phyloP scores from a whole-genome alignment of 2,888 invertebrate genomes.

The Calameuta pallipes region DNA sequence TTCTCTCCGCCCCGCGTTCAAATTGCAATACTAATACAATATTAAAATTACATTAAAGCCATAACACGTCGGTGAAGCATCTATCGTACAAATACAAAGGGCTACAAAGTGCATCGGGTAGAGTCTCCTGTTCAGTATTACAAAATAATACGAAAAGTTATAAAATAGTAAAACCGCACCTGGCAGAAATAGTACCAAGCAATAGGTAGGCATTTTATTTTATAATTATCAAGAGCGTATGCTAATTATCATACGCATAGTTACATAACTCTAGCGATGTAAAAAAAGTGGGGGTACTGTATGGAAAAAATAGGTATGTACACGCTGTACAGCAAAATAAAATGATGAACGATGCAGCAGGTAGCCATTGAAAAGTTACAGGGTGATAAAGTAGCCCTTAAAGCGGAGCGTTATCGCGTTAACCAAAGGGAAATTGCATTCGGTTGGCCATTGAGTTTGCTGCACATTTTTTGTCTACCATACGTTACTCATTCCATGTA shows the following conservation, averaged over 20 bases:
- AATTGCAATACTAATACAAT: not conserved
- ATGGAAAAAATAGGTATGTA: not conserved
- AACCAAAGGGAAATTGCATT: not conserved
- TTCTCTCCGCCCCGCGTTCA: no score
- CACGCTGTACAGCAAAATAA: not conserved
- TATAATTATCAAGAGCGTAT: not conserved
- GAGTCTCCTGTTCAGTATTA: not conserved
- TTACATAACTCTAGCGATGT: not conserved
- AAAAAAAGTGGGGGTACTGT: not conserved
- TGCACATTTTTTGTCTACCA: not conserved
- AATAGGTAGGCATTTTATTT: not conserved
- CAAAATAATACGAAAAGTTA: not conserved
- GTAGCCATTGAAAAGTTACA: not conserved
- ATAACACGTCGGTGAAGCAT: not conserved
- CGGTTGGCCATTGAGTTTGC: not conserved
- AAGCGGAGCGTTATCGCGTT: not conserved
- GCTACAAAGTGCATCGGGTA: not conserved
- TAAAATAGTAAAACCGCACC: not conserved
- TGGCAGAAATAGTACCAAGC: not conserved
- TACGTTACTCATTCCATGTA: not conserved
- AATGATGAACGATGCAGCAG: not conserved
- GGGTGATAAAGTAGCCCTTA: not conserved
- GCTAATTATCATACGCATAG: not conserved
- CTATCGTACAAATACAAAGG: not conserved
- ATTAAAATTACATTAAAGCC: not conserved